These are phyloP conservation scores for Nomada lathburiana DNA, from an alignment of 2,888 invertebrate genomes.

Conservation along the genomic window DNA sequence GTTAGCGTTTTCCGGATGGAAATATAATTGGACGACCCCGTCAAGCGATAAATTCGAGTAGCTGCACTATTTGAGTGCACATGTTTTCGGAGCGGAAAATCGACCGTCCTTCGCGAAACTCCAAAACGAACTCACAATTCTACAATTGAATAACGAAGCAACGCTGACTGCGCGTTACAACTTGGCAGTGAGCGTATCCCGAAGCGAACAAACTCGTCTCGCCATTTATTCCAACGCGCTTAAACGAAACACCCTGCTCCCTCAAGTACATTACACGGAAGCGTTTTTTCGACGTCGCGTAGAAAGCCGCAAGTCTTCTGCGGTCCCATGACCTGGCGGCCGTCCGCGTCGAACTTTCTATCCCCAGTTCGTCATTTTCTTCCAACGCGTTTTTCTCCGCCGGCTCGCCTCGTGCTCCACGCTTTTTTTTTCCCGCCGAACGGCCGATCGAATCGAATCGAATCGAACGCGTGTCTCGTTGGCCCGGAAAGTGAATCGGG, in stretches of 20 bases:
- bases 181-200: neutral
- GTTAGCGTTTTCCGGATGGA: no score
- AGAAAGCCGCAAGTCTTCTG: conserved; percentile 42
- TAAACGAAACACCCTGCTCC: neutral
- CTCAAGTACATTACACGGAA: neutral
- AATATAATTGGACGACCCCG: no score
- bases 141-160: neutral
- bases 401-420: neutral
- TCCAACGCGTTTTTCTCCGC: neutral
- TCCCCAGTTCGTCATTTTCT: conserved; percentile 26
- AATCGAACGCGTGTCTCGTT: conserved; percentile 8
- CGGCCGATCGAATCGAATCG: neutral
- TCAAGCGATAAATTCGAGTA: no score
- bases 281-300: neutral
- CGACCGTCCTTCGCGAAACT: no score
- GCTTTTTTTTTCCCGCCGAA: neutral
- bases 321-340: conserved; percentile 27
- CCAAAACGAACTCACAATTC: no score
- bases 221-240: neutral
- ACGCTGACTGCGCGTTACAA: no score
- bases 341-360: conserved; percentile 34
- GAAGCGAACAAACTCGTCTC: neutral
- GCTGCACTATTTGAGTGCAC: no score
- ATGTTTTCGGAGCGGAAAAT: no score
- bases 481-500: no score